Evolutionary conservation across 2,113 vertebrate genomes (phyloP), one percentile per base, ranked within the genome.

Genomic region (Bostrychus sinensis): DNA sequence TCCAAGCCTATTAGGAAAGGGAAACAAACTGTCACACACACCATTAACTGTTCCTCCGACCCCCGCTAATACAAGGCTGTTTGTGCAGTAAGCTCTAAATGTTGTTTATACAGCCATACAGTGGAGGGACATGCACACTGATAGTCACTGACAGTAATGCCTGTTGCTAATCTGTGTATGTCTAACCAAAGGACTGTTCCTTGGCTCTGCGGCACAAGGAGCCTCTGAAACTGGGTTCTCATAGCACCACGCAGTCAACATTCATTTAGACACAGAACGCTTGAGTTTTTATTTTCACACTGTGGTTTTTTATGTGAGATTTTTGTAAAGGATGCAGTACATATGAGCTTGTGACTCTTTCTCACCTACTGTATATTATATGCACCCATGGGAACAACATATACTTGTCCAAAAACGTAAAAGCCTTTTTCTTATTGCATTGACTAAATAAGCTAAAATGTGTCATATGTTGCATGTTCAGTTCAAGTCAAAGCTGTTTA

Each of bases 61-160:
- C 54, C 56, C 26, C 45, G 28, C 38, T 56, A 72, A 68, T 42
- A 67, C 45, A 41, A 65, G 67, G 50, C 72, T 77, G 76, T 74
- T 79, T 74, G 39, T 72, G 73, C 67, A 75, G 72, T 13, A 80
- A 63, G 8, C 39, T 62, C 50, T 41, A 78, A 85, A 73, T 74
- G 39, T 26, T 82, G 70, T 85, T 86, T 84, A 71, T 39, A 67
- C 16, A 83, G 20, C 62, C 32, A 8, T 1, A 17, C 59, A 82
- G 73, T 69, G 63, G 65, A 45, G 60, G 66, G 61, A 74, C 77
- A 42, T 13, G 50, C 65, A 80, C 55, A 26, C 51, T 82, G 76
- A 88, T 88, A 13, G 48, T 61, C 61, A 41, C 54, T 85, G 84
- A 85, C 84, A 86, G 82, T 82, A 84, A 80, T 63, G 62, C 54